Evolutionary conservation across 2,888 invertebrate genomes (phyloP), one percentile per base, ranked within the genome.

Genomic region (Nowickia ferox): DNA sequence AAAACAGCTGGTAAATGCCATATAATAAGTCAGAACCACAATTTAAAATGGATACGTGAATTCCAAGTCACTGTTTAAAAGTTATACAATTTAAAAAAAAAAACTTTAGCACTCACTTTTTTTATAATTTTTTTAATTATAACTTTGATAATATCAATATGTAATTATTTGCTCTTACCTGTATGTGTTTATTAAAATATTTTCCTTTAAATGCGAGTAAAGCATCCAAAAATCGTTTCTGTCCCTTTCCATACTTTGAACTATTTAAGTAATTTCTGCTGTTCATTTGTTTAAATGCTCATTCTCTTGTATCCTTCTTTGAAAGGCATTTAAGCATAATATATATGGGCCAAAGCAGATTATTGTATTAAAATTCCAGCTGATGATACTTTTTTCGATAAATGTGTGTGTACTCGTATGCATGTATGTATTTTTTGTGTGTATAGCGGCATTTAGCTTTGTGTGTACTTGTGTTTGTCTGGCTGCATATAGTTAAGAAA

Each of bases 281-380:
- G 59, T 71, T 53, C 57, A 78, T 46, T 68, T 51, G 22, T 13
- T 48, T 65, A 5, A 30, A 30, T 57, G 6, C 53, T 53, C 19
- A 4, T 19, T 53, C 53, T 19, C 53, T n/a, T 17, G 9, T 53
- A 2, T 17, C 2, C 19, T 19, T 10, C 19, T 53, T 48, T 15
- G 15, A 75, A 75, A 83, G 38, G n/a, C 40, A 48, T 80, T 71
- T 42, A 51, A 51, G 57, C 63, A 78, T 68, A 53, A 53, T 19
- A 57, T 30, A 55, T 55, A 22, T 55, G 66, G 66, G 15, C 48
- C 68, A 82, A 77, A 65, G 75, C 71, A 86, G 85, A 86, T 86
- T 82, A 86, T 86, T 75, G 78, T 72, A 79, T 82, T 86, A 71
- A 82, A 82, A 83, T 71, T 82, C 79, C 85, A 86, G 85, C 85